Evolutionary conservation across 2,888 invertebrate species (phyloP), one percentile per base, ranked within the genome.

Genomic region (Melinaea marsaeus): DNA sequence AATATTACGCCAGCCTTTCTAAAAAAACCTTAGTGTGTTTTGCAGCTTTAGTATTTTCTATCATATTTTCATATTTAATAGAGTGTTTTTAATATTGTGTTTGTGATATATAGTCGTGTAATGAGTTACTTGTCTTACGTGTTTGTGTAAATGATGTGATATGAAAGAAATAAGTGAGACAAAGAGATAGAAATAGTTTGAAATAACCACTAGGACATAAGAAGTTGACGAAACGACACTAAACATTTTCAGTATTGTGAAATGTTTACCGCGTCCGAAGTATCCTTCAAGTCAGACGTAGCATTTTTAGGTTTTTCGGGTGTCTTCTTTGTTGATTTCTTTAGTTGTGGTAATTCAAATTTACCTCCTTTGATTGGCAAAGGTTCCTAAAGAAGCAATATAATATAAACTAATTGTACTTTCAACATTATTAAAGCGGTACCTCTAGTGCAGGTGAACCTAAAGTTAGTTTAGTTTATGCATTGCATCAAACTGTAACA

Each of bases 291-390:
- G 34, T 74, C 80, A 70, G 77, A 66, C 63, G 74, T 76, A 69
- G 85, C 83, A 71, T 80, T 84, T 80, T 88, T 86, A 69, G 85
- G 80, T 74, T 85, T 80, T 69, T 85, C 86, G 72, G 79, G 77
- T 64, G 80, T 75, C 78, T 84, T 88, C 86, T 83, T 89, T 69
- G 78, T 78, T 72, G 80, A 84, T 88, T 86, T 91, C 87, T 88
- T 91, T 72, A 90, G 87, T 71, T 87, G 83, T 70, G 90, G 90
- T 68, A 81, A 83, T 81, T 89, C 88, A 69, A 90, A 90, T 85
- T 82, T 90, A 82, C 90, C 90, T 75, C 81, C 88, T 75, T 86
- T 85, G 76, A 86, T 84, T 72, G 81, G 73, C 78, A 90, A 78
- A 77, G 87, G 89, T 71, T 83, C 89, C 90, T 90, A 89, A 71